Conservation (phyloP, 2,113 vertebrate genomes). For the Pelecanus crispus region DNA sequence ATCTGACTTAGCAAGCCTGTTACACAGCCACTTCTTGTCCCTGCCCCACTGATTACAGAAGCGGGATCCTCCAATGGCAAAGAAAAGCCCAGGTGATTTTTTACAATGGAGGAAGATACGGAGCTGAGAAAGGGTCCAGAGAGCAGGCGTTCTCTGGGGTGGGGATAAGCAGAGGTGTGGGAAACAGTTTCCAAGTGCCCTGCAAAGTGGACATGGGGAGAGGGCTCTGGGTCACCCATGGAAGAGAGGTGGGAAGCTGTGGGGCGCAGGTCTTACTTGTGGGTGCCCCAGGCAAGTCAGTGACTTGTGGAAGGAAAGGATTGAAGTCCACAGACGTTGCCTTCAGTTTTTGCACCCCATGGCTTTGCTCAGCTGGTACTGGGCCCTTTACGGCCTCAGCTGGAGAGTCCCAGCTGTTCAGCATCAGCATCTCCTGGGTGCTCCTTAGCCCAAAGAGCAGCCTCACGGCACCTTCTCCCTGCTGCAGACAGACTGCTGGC, state of each 20-base stretch:
- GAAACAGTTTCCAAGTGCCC: background rate
- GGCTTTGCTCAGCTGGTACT: background rate
- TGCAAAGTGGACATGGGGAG: fast-evolving
- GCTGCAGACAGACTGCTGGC: background rate
- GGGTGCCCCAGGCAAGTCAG: fast-evolving
- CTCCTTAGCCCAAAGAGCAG: background rate
- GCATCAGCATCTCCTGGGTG: background rate
- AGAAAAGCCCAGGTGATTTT: background rate
- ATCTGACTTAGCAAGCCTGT: background rate
- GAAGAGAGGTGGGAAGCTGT: background rate
- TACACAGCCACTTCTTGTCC: background rate
- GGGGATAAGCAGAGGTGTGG: background rate
- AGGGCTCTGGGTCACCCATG: background rate
- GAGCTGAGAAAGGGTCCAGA: background rate
- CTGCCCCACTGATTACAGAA: background rate
- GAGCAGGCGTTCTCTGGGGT: fast-evolving
- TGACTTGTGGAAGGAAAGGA: background rate
- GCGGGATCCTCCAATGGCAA: background rate
- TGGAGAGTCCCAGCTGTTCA: background rate
- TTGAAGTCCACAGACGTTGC: background rate
- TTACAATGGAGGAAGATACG: background rate
- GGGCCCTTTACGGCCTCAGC: background rate
- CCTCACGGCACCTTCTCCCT: background rate
- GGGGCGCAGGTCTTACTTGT: fast-evolving
- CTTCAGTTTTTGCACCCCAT: background rate